Conservation (phyloP, 2,888 invertebrate genomes). For the Noctua pronuba region DNA sequence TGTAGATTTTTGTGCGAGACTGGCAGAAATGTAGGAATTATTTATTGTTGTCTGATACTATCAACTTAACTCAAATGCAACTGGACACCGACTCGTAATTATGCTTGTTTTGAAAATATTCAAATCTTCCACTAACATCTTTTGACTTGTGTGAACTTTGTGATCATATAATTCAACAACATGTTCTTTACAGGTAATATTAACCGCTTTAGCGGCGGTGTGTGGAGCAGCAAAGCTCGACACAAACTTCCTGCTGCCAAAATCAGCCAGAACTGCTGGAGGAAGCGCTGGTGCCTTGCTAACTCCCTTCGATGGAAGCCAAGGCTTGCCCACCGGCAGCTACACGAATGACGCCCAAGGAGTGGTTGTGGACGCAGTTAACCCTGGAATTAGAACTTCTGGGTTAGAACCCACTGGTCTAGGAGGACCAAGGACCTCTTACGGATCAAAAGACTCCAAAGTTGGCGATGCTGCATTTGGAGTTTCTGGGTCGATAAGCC, state of each 20-base stretch:
- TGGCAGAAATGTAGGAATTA: not conserved
- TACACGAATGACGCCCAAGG: conserved; percentile 83
- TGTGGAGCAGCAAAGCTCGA: conserved; percentile 84
- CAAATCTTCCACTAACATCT: not conserved
- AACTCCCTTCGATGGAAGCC: conserved; percentile 72
- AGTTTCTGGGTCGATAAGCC: conserved; percentile 67
- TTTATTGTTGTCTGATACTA: conserved; percentile 23
- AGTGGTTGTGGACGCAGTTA: conserved; percentile 85
- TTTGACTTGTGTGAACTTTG: not conserved
- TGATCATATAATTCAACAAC: not conserved
- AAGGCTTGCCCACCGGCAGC: conserved; percentile 76
- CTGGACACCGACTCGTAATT: not conserved
- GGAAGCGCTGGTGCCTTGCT: conserved; percentile 78
- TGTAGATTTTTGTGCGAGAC: conserved; percentile 14
- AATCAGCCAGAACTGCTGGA: conserved; percentile 81
- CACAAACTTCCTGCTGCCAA: conserved; percentile 81
- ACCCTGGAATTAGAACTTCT: conserved; percentile 80
- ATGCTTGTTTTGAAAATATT: not conserved
- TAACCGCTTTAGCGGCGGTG: conserved; percentile 83
- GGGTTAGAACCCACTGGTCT: conserved; percentile 77
- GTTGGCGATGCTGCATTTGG: conserved; percentile 86
- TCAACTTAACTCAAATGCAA: not conserved
- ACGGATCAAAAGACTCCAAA: conserved; percentile 85
- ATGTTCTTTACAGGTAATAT: conserved; percentile 74
- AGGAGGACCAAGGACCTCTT: conserved; percentile 80